Evolutionary conservation across 2,113 vertebrate species (phyloP), one percentile per base, ranked within the genome.

Genomic region (Pollachius pollachius): DNA sequence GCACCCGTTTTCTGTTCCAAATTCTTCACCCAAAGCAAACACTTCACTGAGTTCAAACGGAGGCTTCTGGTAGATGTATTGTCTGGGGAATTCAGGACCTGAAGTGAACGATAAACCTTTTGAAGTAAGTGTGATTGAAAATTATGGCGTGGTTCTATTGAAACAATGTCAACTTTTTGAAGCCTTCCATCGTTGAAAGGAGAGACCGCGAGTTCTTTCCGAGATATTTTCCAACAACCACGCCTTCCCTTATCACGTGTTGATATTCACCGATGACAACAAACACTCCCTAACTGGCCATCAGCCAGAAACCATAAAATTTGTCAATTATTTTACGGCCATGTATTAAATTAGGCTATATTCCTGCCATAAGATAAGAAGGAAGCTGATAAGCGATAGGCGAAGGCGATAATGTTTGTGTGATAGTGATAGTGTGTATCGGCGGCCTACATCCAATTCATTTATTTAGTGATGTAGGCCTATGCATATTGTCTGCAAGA

Each of bases 131-230:
- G 60, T 16, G 73, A 52, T 74, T 37, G 79, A 72, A 23, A 23
- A 23, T 23, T 1, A 23, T 23, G 85, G 81, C 78, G 88, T 73
- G 84, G 61, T 21, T 23, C 19, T 60, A 18, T 3, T 21, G 21
- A 72, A 86, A 78, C 83, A 87, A 89, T 87, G 81, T 77, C 19
- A 58, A 15, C 18, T 76, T 85, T 88, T 76, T 64, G 71, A 70
- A 79, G 41, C 41, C 71, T 68, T 75, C 79, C 74, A 76, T 81
- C 37, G 12, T 62, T 74, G 76, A 52, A 70, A 68, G 37, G 60
- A 69, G 48, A 19, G 15, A 6, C 21, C 16, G 7, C 16, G 66
- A 1, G 21, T 1, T 18, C 17, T 52, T 16, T 13, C 17, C 9
- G 13, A 34, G 23, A 70, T 68, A 64, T 23, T 23, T 23, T 23